Base-by-base conservation (phyloP, 2,888 invertebrate genomes). In the Labia minor region DNA sequence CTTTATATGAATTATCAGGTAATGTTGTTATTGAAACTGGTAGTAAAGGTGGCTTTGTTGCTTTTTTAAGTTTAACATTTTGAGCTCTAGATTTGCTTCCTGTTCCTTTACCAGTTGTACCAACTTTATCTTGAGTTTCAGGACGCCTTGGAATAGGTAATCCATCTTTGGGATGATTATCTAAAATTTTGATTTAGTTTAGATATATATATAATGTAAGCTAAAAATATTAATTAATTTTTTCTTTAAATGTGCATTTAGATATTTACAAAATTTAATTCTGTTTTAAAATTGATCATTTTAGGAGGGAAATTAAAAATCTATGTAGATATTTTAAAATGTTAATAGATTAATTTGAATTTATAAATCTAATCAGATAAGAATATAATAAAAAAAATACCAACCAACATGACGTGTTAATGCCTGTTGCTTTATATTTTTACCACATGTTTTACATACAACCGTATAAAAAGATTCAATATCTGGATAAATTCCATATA, bases 401-500 rank as follows among this genome's bases (percentile, higher is more conserved):
- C 21, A 61, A 66, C 66, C 21, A 18, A 61, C 20, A 77, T 91
- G 91, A 75, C 85, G 83, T 73, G 85, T 85, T 66, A 88, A 84
- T 65, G 89, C 90, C 76, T 88, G 87, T 72, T 89, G 88, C 79
- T 90, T 90, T 72, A 90, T 85, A 75, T 87, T 85, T 71, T 86
- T 84, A 71, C 85, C 86, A 77, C 91, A 91, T 76, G 86, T 81
- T 77, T 88, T 87, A 78, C 91, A 91, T 72, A 90, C 85, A 69
- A 89, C 88, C 69, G 89, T 85, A 75, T 86, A 86, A 73, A 90
- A 85, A 70, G 84, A 82, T 78, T 90, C 89, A 77, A 85, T 83
- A 74, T 89, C 88, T 20, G 91, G 91, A 74, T 88, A 88, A 73
- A 88, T 82, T 63, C 90, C 90, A 77, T 87, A 90, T 67, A 89